phyloP scores from a whole-genome alignment of 1,140 invertebrate species.

The Geopemphigus sp. region DNA sequence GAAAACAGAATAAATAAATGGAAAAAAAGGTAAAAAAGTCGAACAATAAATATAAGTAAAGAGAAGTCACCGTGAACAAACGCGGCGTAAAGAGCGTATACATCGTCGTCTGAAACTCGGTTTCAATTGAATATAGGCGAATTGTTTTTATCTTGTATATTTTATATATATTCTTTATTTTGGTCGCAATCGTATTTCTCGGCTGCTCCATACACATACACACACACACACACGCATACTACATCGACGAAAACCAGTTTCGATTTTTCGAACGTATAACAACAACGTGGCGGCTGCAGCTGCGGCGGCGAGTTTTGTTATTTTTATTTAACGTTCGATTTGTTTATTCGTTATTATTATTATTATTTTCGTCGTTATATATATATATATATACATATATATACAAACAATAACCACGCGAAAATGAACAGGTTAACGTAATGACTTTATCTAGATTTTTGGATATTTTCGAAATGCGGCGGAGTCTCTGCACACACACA shows the following conservation, averaged over 20 bases:
- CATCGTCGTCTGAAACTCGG: constrained; percentile 21
- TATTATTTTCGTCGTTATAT: constrained; percentile 2
- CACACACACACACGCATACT: background rate
- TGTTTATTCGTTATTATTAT: constrained; percentile 31
- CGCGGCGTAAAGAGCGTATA: constrained; percentile 15
- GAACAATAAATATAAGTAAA: constrained; percentile 42
- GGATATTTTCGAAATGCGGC: constrained; percentile 8
- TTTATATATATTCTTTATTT: constrained; percentile 34
- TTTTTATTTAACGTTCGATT: constrained; percentile 15
- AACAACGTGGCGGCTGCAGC: background rate
- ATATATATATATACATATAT: too few relatives aligned
- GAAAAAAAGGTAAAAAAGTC: constrained; percentile 10
- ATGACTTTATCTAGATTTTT: constrained; percentile 36
- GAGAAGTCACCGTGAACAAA: constrained; percentile 29
- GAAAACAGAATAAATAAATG: constrained; percentile 19
- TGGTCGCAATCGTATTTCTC: constrained; percentile 13
- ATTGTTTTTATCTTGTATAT: constrained; percentile 46
- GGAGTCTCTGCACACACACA: background rate
- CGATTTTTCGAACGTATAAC: constrained; percentile 34
- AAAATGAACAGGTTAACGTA: constrained; percentile 38
- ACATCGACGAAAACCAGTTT: constrained; percentile 30
- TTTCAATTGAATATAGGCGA: constrained; percentile 49
- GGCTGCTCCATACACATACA: background rate
- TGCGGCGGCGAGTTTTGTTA: background rate
- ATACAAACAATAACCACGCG: constrained; percentile 4